These are phyloP conservation scores for Cirrhinus molitorella DNA, from an alignment of 2,797 vertebrate genomes.

Conservation along the genomic window DNA sequence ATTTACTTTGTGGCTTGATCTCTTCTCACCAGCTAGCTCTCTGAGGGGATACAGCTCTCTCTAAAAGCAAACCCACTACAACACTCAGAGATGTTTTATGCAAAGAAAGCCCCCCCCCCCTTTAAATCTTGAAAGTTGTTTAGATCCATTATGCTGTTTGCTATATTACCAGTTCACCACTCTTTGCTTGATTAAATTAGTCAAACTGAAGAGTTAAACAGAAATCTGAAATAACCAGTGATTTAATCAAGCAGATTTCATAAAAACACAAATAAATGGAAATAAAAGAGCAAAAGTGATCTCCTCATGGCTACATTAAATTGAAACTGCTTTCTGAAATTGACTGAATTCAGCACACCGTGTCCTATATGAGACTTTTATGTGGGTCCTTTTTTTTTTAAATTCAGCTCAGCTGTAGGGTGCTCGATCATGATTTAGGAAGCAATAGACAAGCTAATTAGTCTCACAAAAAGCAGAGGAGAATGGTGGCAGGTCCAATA, in stretches of 20 bases:
- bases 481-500: slow-evolving; percentile 65
- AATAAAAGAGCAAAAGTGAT: not conserved
- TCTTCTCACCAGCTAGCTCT: not conserved
- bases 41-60: not conserved
- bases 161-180: not conserved
- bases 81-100: slow-evolving; percentile 21
- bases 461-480: slow-evolving; percentile 65
- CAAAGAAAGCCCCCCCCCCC: no score
- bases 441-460: slow-evolving; percentile 67
- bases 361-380: slow-evolving; percentile 33
- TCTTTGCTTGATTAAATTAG: not conserved
- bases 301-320: not conserved
- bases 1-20: slow-evolving; percentile 26
- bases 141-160: slow-evolving; percentile 4
- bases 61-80: slow-evolving; percentile 41
- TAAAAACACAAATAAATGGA: not conserved
- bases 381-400: slow-evolving; percentile 37
- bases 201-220: not conserved
- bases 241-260: not conserved
- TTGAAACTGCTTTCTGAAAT: slow-evolving; percentile 35
- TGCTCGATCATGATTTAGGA: slow-evolving; percentile 70
- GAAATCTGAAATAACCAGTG: not conserved
- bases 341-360: slow-evolving; percentile 39
- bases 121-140: slow-evolving; percentile 7
- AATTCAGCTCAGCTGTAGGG: slow-evolving; percentile 53